These are phyloP conservation scores for Cenopis cana DNA, from an alignment of 2,888 invertebrate species.

Conservation along the genomic window DNA sequence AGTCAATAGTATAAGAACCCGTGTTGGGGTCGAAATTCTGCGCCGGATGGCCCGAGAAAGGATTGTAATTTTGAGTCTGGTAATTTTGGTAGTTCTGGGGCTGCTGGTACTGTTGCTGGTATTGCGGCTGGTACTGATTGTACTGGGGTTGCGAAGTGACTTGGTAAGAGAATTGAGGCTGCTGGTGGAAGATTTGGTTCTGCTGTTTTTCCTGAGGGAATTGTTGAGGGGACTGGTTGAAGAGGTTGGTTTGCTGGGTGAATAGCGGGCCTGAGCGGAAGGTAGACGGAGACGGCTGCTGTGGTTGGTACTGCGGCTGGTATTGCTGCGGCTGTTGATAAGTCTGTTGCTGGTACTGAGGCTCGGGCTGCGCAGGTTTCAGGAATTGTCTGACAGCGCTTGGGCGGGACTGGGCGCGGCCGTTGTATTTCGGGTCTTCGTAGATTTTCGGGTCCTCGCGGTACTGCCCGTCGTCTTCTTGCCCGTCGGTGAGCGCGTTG, in stretches of 20 bases:
- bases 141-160: slow-evolving; percentile 66
- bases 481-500: slow-evolving; percentile 85
- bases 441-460: slow-evolving; percentile 93
- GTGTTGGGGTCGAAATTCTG: slow-evolving; percentile 89
- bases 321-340: slow-evolving; percentile 49
- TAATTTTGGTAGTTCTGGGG: slow-evolving; percentile 60
- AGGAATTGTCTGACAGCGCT: slow-evolving; percentile 64
- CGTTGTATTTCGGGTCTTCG: slow-evolving; percentile 88
- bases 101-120: slow-evolving; percentile 59
- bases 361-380: slow-evolving; percentile 53
- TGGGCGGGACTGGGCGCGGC: slow-evolving; percentile 61
- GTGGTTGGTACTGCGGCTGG: slow-evolving; percentile 51
- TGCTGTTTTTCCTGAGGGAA: slow-evolving; percentile 60
- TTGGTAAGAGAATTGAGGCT: slow-evolving; percentile 76
- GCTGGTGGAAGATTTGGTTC: slow-evolving; percentile 76
- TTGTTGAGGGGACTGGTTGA: slow-evolving; percentile 69
- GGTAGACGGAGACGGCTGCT: slow-evolving; percentile 53
- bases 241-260: slow-evolving; percentile 62
- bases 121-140: slow-evolving; percentile 58
- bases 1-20: slow-evolving; percentile 92
- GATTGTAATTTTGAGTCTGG: slow-evolving; percentile 72
- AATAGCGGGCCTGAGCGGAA: slow-evolving; percentile 55
- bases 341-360: slow-evolving; percentile 55
- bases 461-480: slow-evolving; percentile 94
- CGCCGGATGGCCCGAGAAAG: slow-evolving; percentile 88